Percentiles rank a stretch among this genome's conserved stretches.
These are phyloP conservation scores for Drosophila buzzatii DNA, from an alignment of 2,888 invertebrate genomes.

Conservation along the genomic window DNA sequence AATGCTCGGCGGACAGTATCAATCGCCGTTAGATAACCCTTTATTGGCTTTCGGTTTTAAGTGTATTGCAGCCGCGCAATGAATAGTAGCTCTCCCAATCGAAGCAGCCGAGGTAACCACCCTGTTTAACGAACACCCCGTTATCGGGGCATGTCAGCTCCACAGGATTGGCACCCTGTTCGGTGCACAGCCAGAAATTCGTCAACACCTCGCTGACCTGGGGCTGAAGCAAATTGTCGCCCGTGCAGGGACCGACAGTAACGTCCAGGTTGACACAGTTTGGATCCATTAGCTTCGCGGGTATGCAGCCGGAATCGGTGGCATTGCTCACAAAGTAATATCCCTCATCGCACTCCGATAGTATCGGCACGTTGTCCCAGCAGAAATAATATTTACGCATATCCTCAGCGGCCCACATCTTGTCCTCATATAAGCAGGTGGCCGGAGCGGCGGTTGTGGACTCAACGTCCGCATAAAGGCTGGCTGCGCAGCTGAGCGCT, in stretches of 20 bases:
- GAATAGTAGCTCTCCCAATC: constrained; percentile 47
- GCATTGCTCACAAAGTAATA: constrained; percentile 54
- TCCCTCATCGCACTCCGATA: constrained; percentile 20
- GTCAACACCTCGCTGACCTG: constrained; percentile 30
- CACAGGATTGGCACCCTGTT: constrained; percentile 9
- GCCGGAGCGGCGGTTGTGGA: background rate
- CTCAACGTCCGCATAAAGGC: constrained; percentile 1
- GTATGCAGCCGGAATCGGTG: constrained; percentile 53
- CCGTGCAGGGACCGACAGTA: constrained; percentile 36
- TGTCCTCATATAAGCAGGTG: constrained; percentile 25
- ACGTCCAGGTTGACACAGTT: constrained; percentile 49
- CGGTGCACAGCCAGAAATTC: constrained; percentile 51
- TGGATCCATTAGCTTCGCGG: constrained; percentile 27
- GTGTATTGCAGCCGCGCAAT: constrained; percentile 50
- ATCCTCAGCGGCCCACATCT: constrained; percentile 46
- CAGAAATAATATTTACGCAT: constrained; percentile 42
- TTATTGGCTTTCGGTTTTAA: background rate
- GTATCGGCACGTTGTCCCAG: background rate
- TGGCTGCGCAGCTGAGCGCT: constrained; percentile 39
- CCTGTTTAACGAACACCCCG: constrained; percentile 45
- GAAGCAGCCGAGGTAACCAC: constrained; percentile 63
- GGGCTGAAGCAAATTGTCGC: constrained; percentile 42
- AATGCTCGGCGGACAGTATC: constrained; percentile 30
- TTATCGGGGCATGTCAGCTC: constrained; percentile 22
- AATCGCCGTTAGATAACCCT: constrained; percentile 2